Conservation (phyloP, 1,140 invertebrate species). For the Pseudomyrmex pallidus region DNA sequence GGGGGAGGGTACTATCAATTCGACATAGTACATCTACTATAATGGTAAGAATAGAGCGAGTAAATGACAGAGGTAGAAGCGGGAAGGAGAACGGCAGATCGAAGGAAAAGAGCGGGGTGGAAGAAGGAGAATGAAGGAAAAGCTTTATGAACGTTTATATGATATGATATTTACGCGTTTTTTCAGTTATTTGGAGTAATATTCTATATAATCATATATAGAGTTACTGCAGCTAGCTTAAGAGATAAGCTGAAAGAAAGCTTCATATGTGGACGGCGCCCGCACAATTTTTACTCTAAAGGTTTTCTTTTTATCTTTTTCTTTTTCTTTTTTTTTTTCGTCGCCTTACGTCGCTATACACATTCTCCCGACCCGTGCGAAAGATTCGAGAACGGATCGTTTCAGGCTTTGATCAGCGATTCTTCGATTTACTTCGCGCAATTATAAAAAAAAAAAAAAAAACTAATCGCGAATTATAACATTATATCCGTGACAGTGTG, state of each 20-base stretch:
- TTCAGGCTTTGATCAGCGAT: slow-evolving; percentile 23
- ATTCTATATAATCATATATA: slow-evolving; percentile 73
- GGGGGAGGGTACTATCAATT: slow-evolving; percentile 60
- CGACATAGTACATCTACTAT: slow-evolving; percentile 76
- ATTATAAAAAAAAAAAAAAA: background rate
- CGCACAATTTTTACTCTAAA: slow-evolving; percentile 67
- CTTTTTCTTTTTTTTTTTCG: background rate
- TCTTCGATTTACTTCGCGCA: background rate
- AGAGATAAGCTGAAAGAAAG: slow-evolving; percentile 75
- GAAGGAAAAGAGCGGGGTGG: slow-evolving; percentile 5
- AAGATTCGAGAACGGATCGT: slow-evolving; percentile 67
- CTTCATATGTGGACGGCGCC: slow-evolving; percentile 80
- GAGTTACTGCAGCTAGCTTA: slow-evolving; percentile 68
- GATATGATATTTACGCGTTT: slow-evolving; percentile 78
- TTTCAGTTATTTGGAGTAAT: slow-evolving; percentile 75
- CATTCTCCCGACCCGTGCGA: slow-evolving; percentile 50
- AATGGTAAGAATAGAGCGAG: slow-evolving; percentile 74
- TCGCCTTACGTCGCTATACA: slow-evolving; percentile 17
- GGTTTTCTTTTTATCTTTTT: no score
- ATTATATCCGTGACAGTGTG: background rate
- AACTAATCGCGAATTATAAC: slow-evolving; percentile 4
- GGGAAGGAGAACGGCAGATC: background rate
- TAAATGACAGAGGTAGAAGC: slow-evolving; percentile 58
- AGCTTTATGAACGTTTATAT: slow-evolving; percentile 74
- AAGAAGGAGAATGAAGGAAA: slow-evolving; percentile 48